These are phyloP conservation scores for Plecotus auritus DNA, from an alignment of 2,113 vertebrate genomes.

Conservation along the genomic window DNA sequence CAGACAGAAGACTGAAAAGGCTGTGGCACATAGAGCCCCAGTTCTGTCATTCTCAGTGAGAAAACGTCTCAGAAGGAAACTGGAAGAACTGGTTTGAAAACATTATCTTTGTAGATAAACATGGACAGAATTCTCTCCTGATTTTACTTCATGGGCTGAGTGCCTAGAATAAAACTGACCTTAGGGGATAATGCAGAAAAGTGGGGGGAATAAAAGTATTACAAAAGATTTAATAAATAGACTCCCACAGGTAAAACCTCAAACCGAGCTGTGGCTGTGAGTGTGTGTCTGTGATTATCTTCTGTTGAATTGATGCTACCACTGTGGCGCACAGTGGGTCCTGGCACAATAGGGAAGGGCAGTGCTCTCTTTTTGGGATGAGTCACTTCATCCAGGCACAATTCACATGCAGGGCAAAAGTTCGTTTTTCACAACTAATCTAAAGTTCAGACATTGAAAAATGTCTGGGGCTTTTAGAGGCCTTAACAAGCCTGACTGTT, in stretches of 20 bases:
- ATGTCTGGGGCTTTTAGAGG: not conserved
- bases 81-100: not conserved
- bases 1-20: not conserved
- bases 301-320: not conserved
- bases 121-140: not conserved
- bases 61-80: not conserved
- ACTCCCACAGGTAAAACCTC: not conserved
- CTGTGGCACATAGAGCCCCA: not conserved
- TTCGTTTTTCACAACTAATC: constrained; percentile 26
- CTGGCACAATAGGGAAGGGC: not conserved
- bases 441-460: not conserved
- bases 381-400: not conserved
- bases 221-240: not conserved
- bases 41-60: not conserved
- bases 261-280: not conserved
- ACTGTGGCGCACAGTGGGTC: not conserved
- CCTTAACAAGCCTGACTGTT: not conserved
- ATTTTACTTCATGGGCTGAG: not conserved
- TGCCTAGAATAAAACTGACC: not conserved
- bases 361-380: not conserved
- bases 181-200: not conserved
- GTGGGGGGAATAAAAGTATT: not conserved
- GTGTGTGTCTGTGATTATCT: not conserved
- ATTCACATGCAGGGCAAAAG: not conserved
- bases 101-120: not conserved